phyloP scores from a whole-genome alignment of 2,888 invertebrate genomes.

The Willowsia nigromaculata region DNA sequence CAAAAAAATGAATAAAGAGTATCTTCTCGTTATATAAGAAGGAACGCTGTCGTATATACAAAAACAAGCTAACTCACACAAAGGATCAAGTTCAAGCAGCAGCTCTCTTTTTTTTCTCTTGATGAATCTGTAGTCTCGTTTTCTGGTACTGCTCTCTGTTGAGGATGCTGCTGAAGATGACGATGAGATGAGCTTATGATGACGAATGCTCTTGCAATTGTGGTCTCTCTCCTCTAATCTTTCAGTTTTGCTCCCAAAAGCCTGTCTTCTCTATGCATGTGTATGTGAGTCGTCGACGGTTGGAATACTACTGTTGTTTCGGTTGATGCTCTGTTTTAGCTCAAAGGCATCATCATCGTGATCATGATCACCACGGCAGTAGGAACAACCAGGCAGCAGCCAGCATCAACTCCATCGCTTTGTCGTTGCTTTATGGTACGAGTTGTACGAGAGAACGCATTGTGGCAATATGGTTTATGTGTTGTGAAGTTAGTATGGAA shows the following conservation, averaged over 20 bases:
- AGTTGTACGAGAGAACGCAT: background rate
- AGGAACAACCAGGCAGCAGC: background rate
- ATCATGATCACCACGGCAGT: background rate
- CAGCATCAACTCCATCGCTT: slow-evolving; percentile 13
- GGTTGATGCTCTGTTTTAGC: slow-evolving; percentile 70
- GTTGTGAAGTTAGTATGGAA: no score
- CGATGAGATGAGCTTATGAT: slow-evolving; percentile 3
- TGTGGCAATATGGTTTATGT: slow-evolving; percentile 16
- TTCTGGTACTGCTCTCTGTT: slow-evolving; percentile 11
- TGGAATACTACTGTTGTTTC: slow-evolving; percentile 71
- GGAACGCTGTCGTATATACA: background rate
- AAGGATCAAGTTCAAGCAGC: slow-evolving; percentile 67
- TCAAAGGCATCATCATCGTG: slow-evolving; percentile 60
- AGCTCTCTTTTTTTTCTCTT: slow-evolving; percentile 6
- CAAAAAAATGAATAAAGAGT: slow-evolving; percentile 31
- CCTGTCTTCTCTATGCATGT: slow-evolving; percentile 1
- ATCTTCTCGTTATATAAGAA: background rate
- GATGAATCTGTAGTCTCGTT: slow-evolving; percentile 27
- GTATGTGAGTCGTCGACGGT: slow-evolving; percentile 67
- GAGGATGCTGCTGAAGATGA: background rate
- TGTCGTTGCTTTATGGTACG: slow-evolving; percentile 12
- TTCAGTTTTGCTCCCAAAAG: background rate
- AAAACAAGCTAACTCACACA: slow-evolving; percentile 43
- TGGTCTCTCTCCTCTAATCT: slow-evolving; percentile 31
- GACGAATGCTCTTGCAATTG: slow-evolving; percentile 57